A percentile compares a stretch with the other conserved stretches of the same genome.
These are phyloP conservation scores for Ichneumoninae sp. DNA, from an alignment of 2,888 invertebrate species.

Conservation along the genomic window DNA sequence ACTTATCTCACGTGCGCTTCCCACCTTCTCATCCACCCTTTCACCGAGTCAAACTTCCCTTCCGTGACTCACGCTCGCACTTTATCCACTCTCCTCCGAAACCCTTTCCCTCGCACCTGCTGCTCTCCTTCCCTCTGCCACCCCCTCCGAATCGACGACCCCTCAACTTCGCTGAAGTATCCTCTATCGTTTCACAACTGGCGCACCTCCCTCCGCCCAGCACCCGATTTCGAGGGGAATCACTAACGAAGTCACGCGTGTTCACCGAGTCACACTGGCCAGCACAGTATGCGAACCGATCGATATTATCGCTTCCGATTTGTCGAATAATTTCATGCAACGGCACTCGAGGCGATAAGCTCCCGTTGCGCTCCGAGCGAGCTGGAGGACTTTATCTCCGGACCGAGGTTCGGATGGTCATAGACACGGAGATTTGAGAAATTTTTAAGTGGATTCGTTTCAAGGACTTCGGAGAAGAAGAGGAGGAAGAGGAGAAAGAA, in stretches of 20 bases:
- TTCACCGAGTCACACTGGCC: constrained; percentile 19
- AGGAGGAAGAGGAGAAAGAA: not conserved
- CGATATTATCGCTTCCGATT: not conserved
- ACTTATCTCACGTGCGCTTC: constrained; percentile 58
- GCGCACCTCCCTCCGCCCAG: not conserved
- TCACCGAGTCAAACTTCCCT: not conserved
- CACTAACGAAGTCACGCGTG: constrained; percentile 41
- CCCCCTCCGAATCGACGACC: constrained; percentile 16
- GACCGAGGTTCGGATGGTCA: not conserved
- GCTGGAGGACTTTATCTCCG: not conserved
- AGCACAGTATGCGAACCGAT: not conserved
- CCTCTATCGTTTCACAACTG: not conserved
- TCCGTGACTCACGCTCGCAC: constrained; percentile 5
- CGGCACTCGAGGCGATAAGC: constrained; percentile 18
- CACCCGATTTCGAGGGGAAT: constrained; percentile 17
- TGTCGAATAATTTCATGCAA: constrained; percentile 9
- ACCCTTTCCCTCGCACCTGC: constrained; percentile 13
- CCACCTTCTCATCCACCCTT: constrained; percentile 13
- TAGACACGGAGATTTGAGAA: constrained; percentile 1
- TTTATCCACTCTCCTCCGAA: constrained; percentile 15
- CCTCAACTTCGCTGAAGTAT: constrained; percentile 23
- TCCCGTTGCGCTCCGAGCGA: not conserved
- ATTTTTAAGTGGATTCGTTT: not conserved
- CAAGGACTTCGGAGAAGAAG: not conserved
- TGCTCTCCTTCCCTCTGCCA: not conserved